phyloP scores from a whole-genome alignment of 2,888 invertebrate species.

The Aspidiotus rigidus region DNA sequence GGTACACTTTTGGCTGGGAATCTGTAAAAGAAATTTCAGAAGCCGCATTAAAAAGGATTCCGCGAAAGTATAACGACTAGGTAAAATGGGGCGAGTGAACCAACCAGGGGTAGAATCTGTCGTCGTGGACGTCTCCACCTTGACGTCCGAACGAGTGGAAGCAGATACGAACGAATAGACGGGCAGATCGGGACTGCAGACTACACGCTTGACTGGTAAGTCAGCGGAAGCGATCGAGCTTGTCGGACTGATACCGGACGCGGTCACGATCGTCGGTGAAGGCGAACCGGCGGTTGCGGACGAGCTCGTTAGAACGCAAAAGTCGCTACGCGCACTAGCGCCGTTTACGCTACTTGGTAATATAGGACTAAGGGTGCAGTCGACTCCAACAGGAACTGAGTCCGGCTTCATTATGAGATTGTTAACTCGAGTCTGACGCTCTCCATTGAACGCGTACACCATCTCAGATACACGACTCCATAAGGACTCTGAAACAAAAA shows the following conservation, averaged over 20 bases:
- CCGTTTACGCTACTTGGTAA: conserved; percentile 47
- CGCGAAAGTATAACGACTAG: too few species aligned
- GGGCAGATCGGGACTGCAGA: conserved; percentile 53
- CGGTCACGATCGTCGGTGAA: not conserved
- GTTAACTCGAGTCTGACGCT: conserved; percentile 38
- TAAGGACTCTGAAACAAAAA: conserved; percentile 44
- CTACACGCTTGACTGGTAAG: conserved; percentile 47
- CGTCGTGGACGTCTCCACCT: conserved; percentile 38
- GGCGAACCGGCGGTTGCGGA: conserved; percentile 3
- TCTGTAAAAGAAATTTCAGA: conserved; percentile 15
- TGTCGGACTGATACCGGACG: conserved; percentile 23
- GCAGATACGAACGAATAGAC: conserved; percentile 42
- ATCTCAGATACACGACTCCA: conserved; percentile 47
- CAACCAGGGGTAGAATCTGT: conserved; percentile 8
- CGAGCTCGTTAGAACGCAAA: conserved; percentile 1
- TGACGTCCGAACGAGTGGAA: conserved; percentile 37
- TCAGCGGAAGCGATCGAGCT: conserved; percentile 40
- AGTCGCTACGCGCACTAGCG: conserved; percentile 42
- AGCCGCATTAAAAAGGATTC: too few species aligned
- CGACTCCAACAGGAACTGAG: conserved; percentile 44
- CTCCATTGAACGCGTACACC: conserved; percentile 47
- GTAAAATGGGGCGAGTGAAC: too few species aligned
- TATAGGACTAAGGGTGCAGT: conserved; percentile 41
- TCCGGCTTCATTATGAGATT: conserved; percentile 40
- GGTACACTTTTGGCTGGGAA: conserved; percentile 21